phyloP scores from a whole-genome alignment of 2,113 vertebrate genomes.

The Cyprinodon variegatus region DNA sequence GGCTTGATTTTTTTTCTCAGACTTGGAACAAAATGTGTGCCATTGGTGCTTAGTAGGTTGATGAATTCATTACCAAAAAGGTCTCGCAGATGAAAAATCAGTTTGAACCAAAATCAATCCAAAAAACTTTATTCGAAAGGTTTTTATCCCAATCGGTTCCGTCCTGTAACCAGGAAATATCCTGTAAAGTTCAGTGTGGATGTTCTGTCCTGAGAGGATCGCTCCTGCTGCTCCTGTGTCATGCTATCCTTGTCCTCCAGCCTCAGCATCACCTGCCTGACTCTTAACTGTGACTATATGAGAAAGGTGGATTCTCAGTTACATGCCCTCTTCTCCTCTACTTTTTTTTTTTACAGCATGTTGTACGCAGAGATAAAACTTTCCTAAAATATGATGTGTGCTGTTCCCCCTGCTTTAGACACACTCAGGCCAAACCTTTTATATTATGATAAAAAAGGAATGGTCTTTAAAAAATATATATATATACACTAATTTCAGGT shows the following conservation, averaged over 20 bases:
- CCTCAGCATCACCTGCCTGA: background rate
- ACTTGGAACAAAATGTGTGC: slow-evolving; percentile 51
- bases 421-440: no score
- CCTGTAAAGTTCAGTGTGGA: background rate
- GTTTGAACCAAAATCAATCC: slow-evolving; percentile 34
- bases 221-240: background rate
- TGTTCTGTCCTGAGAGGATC: background rate
- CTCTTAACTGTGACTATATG: background rate
- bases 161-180: background rate
- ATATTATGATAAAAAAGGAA: no score
- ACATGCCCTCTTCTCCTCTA: no score
- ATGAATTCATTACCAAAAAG: slow-evolving; percentile 69
- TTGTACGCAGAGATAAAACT: no score
- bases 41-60: slow-evolving; percentile 36
- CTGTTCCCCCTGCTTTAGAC: no score
- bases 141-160: background rate
- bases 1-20: slow-evolving; percentile 61
- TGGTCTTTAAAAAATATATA: no score
- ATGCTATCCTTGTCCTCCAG: no score
- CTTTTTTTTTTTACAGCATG: no score
- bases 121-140: slow-evolving; percentile 15
- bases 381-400: no score
- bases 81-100: slow-evolving; percentile 47
- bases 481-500: no score
- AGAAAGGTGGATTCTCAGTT: background rate